Evolutionary conservation across 2,888 invertebrate genomes (phyloP).

Genomic region (Tenthredo notha): DNA sequence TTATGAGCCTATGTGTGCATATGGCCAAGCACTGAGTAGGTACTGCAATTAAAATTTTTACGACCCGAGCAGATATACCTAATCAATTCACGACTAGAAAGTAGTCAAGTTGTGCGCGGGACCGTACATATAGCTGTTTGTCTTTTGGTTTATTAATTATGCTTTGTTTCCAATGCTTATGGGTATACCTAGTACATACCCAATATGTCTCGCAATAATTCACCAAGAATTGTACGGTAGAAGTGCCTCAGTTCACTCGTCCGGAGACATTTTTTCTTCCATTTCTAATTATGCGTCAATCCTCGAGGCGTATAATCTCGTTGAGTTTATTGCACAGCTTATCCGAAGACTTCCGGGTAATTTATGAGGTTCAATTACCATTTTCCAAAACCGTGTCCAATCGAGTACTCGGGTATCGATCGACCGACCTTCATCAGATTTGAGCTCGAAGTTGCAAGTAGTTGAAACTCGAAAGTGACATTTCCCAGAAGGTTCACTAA

Average conservation of each 20-base stretch:
- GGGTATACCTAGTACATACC: neutral
- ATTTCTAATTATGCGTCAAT: neutral
- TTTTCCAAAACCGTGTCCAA: constrained; percentile 33
- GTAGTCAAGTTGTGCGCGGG: neutral
- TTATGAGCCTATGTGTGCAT: neutral
- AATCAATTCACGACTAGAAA: constrained; percentile 35
- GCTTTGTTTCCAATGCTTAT: neutral
- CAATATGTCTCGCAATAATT: neutral
- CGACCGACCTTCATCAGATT: constrained; percentile 34
- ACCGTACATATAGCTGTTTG: neutral
- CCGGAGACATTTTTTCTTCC: neutral
- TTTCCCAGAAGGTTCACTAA: constrained; percentile 49
- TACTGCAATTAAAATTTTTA: constrained; percentile 40
- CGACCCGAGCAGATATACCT: constrained; percentile 7
- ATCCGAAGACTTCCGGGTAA: constrained; percentile 18
- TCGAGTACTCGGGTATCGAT: constrained; percentile 27
- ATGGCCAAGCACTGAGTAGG: neutral
- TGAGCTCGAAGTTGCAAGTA: constrained; percentile 5
- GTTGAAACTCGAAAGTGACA: constrained; percentile 36
- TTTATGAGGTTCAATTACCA: constrained; percentile 44
- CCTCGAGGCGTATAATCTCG: constrained; percentile 3
- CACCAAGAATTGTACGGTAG: neutral
- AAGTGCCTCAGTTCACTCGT: neutral
- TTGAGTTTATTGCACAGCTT: constrained; percentile 22
- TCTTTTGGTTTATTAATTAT: constrained; percentile 18